A percentile compares a stretch with the other conserved stretches of the same genome.
Evolutionary conservation across 1,140 invertebrate species (phyloP).

Genomic region (Plodia interpunctella): DNA sequence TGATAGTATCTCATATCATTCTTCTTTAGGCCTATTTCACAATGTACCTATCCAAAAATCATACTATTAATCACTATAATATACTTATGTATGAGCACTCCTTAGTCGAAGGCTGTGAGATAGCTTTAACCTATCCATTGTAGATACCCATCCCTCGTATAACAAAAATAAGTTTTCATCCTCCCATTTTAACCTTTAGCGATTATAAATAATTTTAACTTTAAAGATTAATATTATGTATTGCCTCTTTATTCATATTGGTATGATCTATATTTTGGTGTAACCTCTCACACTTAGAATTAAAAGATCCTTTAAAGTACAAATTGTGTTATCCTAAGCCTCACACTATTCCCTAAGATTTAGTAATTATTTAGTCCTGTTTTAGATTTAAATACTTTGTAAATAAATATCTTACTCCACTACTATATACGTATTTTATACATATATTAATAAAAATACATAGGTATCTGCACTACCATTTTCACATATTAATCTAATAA

Average conservation of each 20-base stretch:
- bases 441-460: no score
- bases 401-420: not conserved
- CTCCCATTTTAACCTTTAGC: not conserved
- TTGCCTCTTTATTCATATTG: slow-evolving; percentile 8
- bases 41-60: no score
- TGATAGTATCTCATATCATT: no score
- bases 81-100: not conserved
- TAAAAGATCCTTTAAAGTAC: slow-evolving; percentile 18
- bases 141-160: slow-evolving; percentile 39
- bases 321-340: slow-evolving; percentile 12
- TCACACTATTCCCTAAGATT: not conserved
- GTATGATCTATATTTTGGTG: no score
- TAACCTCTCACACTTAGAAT: not conserved
- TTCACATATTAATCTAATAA: not conserved
- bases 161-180: not conserved
- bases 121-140: slow-evolving; percentile 69
- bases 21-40: no score
- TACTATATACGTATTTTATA: not conserved
- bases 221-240: no score
- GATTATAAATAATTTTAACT: slow-evolving; percentile 13
- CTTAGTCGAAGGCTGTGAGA: slow-evolving; percentile 68
- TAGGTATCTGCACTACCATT: not conserved
- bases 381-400: slow-evolving; percentile 2
- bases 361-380: no score
- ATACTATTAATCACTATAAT: not conserved